phyloP scores from a whole-genome alignment of 1,140 invertebrate species.

The Drosophila elegans region DNA sequence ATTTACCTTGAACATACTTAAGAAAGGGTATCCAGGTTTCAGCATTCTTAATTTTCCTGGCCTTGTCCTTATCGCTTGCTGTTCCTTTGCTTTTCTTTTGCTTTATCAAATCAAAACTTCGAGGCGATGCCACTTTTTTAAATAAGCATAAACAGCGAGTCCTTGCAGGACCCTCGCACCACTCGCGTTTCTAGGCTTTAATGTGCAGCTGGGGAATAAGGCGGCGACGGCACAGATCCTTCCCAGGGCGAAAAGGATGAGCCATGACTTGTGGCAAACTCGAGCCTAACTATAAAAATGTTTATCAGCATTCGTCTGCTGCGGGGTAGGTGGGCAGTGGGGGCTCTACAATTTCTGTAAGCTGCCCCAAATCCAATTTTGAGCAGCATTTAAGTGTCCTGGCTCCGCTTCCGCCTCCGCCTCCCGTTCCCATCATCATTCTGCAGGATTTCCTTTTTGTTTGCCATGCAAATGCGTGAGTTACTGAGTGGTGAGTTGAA shows the following conservation, averaged over 20 bases:
- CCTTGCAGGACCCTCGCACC: slow-evolving; percentile 7
- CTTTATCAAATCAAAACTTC: slow-evolving; percentile 81
- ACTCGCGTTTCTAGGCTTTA: slow-evolving; percentile 35
- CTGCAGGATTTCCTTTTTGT: slow-evolving; percentile 44
- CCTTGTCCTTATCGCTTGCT: slow-evolving; percentile 49
- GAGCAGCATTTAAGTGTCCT: slow-evolving; percentile 77
- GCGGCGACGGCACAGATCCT: slow-evolving; percentile 20
- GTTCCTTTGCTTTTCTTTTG: slow-evolving; percentile 50
- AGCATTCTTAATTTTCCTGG: not conserved
- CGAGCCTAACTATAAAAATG: slow-evolving; percentile 75
- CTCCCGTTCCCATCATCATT: slow-evolving; percentile 17
- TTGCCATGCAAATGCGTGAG: slow-evolving; percentile 55
- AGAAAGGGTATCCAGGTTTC: slow-evolving; percentile 11
- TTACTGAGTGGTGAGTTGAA: not conserved
- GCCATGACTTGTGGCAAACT: slow-evolving; percentile 74
- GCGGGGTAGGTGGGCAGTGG: not conserved
- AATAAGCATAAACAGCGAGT: slow-evolving; percentile 75
- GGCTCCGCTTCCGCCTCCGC: slow-evolving; percentile 37
- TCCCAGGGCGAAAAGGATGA: slow-evolving; percentile 51
- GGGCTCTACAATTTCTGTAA: slow-evolving; percentile 21
- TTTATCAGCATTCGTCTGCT: slow-evolving; percentile 55
- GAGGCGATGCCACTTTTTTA: slow-evolving; percentile 75
- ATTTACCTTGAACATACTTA: not conserved
- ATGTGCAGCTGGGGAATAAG: slow-evolving; percentile 77
- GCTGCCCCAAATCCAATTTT: slow-evolving; percentile 78